Evolutionary conservation across 2,797 vertebrate genomes (phyloP).

Genomic region (Paramormyrops hopkinsi): DNA sequence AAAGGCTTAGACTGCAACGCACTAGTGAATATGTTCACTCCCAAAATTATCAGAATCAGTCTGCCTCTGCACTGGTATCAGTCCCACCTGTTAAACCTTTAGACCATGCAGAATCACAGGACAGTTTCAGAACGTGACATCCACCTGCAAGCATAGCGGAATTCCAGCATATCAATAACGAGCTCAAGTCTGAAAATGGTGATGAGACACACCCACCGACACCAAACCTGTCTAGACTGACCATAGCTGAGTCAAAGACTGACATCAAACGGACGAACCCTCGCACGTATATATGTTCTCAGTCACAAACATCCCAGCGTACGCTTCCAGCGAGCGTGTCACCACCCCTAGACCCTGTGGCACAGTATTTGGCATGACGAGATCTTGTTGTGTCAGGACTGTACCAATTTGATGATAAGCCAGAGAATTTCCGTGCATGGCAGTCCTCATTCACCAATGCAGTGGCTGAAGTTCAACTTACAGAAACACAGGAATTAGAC

Average conservation of each 20-base stretch:
- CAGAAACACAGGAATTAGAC: constrained; percentile 15
- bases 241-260: background rate
- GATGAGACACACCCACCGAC: background rate
- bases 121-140: background rate
- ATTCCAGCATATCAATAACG: background rate
- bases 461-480: constrained; percentile 19
- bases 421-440: constrained; percentile 29
- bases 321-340: background rate
- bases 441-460: constrained; percentile 29
- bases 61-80: background rate
- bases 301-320: background rate
- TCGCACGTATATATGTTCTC: too few species aligned
- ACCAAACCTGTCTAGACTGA: background rate
- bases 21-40: background rate
- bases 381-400: constrained; percentile 33
- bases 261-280: too few species aligned
- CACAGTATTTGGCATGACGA: constrained; percentile 30
- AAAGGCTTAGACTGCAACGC: too few species aligned
- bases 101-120: background rate
- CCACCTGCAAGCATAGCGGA: background rate
- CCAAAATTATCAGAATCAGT: background rate
- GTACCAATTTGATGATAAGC: constrained; percentile 37
- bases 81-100: background rate
- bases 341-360: constrained; percentile 16
- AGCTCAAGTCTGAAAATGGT: background rate